A percentile compares a stretch with the other conserved stretches of the same genome.
These are phyloP conservation scores for Ormyrus pomaceus DNA, from an alignment of 2,888 invertebrate genomes.

Conservation along the genomic window DNA sequence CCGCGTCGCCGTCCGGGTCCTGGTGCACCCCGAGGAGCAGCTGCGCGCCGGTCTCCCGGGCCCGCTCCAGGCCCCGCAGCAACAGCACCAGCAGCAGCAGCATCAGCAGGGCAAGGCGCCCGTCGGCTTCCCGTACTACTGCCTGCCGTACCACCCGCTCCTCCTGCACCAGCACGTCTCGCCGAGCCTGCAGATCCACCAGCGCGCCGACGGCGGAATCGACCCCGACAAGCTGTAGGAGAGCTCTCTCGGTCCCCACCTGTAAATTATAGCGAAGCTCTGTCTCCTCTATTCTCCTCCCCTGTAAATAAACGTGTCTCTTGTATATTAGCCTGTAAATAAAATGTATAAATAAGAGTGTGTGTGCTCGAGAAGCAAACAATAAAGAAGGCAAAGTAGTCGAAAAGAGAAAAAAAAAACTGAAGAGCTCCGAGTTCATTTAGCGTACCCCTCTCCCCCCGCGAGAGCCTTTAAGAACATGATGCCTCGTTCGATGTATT, in stretches of 20 bases:
- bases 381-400: slow-evolving; percentile 40
- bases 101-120: slow-evolving; percentile 5
- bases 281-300: too few species aligned
- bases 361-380: not conserved
- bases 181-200: slow-evolving; percentile 24
- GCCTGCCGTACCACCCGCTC: slow-evolving; percentile 54
- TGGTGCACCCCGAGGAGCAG: slow-evolving; percentile 79
- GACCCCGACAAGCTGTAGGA: not conserved
- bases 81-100: not conserved
- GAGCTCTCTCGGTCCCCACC: not conserved
- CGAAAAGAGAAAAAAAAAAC: slow-evolving; percentile 18
- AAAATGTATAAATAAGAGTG: slow-evolving; percentile 69
- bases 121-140: slow-evolving; percentile 53
- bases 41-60: not conserved
- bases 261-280: too few species aligned
- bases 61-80: not conserved
- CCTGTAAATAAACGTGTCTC: not conserved
- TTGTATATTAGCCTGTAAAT: slow-evolving; percentile 75
- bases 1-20: slow-evolving; percentile 90
- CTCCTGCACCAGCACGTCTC: slow-evolving; percentile 35
- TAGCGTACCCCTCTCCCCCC: too few species aligned
- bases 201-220: not conserved
- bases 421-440: not conserved
- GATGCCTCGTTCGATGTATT: not conserved
- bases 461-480: too few species aligned